Conservation (phyloP, 2,113 vertebrate species). For the Anas platyrhynchos region DNA sequence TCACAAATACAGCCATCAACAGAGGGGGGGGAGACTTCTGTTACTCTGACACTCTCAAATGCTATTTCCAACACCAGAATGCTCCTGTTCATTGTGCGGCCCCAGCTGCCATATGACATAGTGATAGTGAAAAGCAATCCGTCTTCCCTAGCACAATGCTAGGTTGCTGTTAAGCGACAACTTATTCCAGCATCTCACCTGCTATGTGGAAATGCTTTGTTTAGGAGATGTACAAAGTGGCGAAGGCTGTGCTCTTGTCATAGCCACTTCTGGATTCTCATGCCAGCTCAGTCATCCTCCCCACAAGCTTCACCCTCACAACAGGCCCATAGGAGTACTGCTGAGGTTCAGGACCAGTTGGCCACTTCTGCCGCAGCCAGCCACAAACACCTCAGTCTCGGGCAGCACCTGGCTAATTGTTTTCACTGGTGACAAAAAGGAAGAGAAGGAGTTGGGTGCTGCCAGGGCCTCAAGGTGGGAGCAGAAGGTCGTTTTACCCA, state of each 20-base stretch:
- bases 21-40: accelerated
- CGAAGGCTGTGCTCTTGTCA: not conserved
- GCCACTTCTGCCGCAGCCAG: not conserved
- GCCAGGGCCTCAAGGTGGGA: not conserved
- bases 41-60: not conserved
- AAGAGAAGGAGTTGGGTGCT: not conserved
- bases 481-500: not conserved
- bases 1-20: not conserved
- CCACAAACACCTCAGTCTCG: not conserved
- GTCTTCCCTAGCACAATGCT: not conserved
- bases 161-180: accelerated
- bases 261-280: not conserved
- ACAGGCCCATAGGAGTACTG: not conserved
- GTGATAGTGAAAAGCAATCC: not conserved
- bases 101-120: not conserved
- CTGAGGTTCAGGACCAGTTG: not conserved
- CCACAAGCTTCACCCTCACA: not conserved
- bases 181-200: not conserved
- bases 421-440: not conserved
- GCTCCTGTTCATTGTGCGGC: accelerated
- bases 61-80: not conserved
- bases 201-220: not conserved
- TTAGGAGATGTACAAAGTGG: not conserved
- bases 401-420: not conserved
- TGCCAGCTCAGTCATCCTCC: not conserved